Evolutionary conservation across 2,888 invertebrate species (phyloP).

Genomic region (Serripes groenlandicus): DNA sequence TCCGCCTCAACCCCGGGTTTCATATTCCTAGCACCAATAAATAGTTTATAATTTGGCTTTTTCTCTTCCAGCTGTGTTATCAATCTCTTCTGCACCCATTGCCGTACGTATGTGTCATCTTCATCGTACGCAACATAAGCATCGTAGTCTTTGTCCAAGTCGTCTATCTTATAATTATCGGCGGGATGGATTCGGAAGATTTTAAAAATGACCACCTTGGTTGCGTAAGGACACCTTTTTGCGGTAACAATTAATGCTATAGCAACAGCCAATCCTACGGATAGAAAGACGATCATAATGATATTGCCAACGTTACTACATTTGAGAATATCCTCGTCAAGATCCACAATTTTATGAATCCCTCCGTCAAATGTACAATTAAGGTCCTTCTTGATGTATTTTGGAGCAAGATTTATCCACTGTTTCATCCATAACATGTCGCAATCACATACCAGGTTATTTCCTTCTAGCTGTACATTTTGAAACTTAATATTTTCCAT

Average conservation of each 20-base stretch:
- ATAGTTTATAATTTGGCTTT: slow-evolving; percentile 59
- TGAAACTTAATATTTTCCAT: slow-evolving; percentile 58
- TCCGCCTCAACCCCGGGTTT: slow-evolving; percentile 49
- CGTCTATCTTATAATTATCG: slow-evolving; percentile 62
- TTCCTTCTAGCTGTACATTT: slow-evolving; percentile 36
- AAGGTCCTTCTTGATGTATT: slow-evolving; percentile 40
- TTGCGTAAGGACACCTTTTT: slow-evolving; percentile 72
- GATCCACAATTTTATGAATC: slow-evolving; percentile 48
- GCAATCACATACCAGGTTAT: slow-evolving; percentile 56
- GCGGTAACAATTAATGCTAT: slow-evolving; percentile 62
- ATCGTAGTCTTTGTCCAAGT: slow-evolving; percentile 45
- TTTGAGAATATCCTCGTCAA: slow-evolving; percentile 54
- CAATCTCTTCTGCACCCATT: slow-evolving; percentile 65
- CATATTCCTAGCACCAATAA: slow-evolving; percentile 50
- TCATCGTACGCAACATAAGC: slow-evolving; percentile 70
- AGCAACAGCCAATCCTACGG: slow-evolving; percentile 52
- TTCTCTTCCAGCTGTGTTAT: slow-evolving; percentile 60
- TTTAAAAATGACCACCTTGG: slow-evolving; percentile 66
- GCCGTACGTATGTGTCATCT: slow-evolving; percentile 60
- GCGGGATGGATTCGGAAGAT: slow-evolving; percentile 67
- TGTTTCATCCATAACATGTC: slow-evolving; percentile 66
- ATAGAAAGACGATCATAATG: slow-evolving; percentile 55
- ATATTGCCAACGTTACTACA: slow-evolving; percentile 61
- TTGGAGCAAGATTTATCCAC: slow-evolving; percentile 64
- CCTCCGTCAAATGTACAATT: slow-evolving; percentile 56